Evolutionary conservation across 2,113 vertebrate genomes (phyloP).

Genomic region (Salvelinus alpinus): DNA sequence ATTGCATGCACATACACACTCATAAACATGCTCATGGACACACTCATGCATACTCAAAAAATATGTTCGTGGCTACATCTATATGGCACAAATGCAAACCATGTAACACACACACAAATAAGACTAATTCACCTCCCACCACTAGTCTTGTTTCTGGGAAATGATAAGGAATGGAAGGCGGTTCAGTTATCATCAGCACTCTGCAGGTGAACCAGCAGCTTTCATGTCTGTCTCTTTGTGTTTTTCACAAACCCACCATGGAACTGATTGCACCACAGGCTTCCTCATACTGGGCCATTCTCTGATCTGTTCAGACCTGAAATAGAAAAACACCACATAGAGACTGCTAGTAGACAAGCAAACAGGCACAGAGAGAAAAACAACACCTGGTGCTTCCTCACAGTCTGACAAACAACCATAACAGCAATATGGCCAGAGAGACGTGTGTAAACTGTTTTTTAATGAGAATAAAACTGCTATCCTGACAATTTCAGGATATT

Average conservation of each 20-base stretch:
- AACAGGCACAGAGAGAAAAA: neutral
- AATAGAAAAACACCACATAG: constrained; percentile 31
- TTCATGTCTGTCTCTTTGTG: constrained; percentile 35
- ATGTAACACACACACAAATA: neutral
- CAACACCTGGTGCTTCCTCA: no score
- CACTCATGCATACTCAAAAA: neutral
- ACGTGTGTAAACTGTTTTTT: constrained; percentile 8
- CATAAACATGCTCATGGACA: neutral
- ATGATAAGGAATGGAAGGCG: no score
- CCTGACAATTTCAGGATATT: constrained; percentile 23
- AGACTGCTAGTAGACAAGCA: constrained; percentile 2
- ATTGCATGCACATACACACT: neutral
- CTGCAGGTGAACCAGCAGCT: neutral
- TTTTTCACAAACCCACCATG: constrained; percentile 37
- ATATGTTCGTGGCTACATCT: neutral
- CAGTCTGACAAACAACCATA: neutral
- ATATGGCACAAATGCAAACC: neutral
- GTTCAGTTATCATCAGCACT: no score
- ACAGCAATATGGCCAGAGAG: neutral
- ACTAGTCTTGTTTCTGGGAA: no score
- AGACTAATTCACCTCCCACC: no score
- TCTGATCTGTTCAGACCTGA: constrained; percentile 47
- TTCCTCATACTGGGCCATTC: constrained; percentile 26
- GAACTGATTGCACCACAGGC: constrained; percentile 45
- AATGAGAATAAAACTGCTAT: neutral